Base-by-base conservation (phyloP, 2,113 vertebrate species). In the Eurypyga helias region DNA sequence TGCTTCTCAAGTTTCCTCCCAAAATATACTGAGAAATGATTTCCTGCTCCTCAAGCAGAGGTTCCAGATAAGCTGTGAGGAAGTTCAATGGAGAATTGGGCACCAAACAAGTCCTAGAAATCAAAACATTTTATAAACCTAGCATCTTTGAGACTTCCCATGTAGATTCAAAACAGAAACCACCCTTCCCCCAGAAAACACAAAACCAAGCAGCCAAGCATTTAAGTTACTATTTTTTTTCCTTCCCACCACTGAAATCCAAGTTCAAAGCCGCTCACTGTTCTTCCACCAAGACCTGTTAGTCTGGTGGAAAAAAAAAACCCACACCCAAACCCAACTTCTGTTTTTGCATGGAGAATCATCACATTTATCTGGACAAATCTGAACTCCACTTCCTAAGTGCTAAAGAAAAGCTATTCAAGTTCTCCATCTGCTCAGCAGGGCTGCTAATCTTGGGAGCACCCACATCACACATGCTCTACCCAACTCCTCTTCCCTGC, bases 381-480 rank as follows among this genome's bases (percentile, higher is more conserved):
- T 6, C 54, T 70, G n/a, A 51, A 64, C 34, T 83, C 54, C 8
- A 2, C 64, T 78, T 19, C 38, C 52, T 51, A 13, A 54, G 75
- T 1, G 60, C 60, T 67, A 7, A 33, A 51, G 77, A 34, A 24
- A 41, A 84, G 62, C 69, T 77, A 31, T n/a, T 69, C 17, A 1
- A 36, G 58, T 20, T 84, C 81, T 64, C 88, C 93, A 76, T 70
- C n/a, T 87, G 84, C 94, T 90, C 11, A 0, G 77, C 49, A 60
- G 85, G 79, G 34, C 10, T 61, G 52, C 57, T 51, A 7, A 87
- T 58, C 67, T 46, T 46, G 46, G 18, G 38, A 93, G 87, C 76
- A 48, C 64, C 82, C 92, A 73, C 69, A 85, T 52, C 90, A n/a
- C 81, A 82, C 87, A 43, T 55, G 89, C 84, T 84, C 84, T 91